These are phyloP conservation scores for Diplolepis rosae DNA, from an alignment of 2,888 invertebrate species.

Conservation along the genomic window DNA sequence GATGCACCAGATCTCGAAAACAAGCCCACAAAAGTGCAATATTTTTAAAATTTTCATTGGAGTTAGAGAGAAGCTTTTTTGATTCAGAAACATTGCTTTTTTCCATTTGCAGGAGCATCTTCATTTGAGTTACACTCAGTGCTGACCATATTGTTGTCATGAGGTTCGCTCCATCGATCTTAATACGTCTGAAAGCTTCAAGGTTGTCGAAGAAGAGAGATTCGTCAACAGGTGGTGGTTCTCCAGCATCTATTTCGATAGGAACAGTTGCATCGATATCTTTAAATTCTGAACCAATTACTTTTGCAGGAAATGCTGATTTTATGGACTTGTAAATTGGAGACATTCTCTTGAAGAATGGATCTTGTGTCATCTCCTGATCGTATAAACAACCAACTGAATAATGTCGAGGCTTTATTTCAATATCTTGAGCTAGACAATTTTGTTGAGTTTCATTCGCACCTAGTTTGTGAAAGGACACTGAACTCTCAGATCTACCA, in stretches of 20 bases:
- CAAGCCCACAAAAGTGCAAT: constrained; percentile 87
- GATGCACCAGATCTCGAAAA: constrained; percentile 82
- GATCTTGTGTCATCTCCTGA: constrained; percentile 51
- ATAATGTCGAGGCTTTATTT: constrained; percentile 53
- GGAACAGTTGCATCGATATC: constrained; percentile 44
- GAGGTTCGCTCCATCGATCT: constrained; percentile 59
- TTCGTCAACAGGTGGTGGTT: constrained; percentile 68
- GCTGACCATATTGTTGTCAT: constrained; percentile 66
- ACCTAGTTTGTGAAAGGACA: neutral
- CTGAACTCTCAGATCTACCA: constrained; percentile 12
- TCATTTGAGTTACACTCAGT: constrained; percentile 63
- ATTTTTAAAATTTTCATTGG: constrained; percentile 72
- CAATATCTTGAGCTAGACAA: constrained; percentile 19
- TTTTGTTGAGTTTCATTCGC: neutral
- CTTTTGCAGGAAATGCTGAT: constrained; percentile 51
- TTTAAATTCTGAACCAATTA: constrained; percentile 35
- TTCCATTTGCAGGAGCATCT: constrained; percentile 62
- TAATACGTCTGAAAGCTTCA: constrained; percentile 56
- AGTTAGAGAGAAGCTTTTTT: constrained; percentile 40
- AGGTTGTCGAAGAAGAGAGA: constrained; percentile 70
- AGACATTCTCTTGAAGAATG: constrained; percentile 54
- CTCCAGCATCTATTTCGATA: constrained; percentile 68
- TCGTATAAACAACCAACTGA: constrained; percentile 62
- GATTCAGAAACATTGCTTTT: constrained; percentile 51
- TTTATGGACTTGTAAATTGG: constrained; percentile 62